Base-by-base conservation (phyloP, 2,113 vertebrate species). In the Mastomys natalensis region DNA sequence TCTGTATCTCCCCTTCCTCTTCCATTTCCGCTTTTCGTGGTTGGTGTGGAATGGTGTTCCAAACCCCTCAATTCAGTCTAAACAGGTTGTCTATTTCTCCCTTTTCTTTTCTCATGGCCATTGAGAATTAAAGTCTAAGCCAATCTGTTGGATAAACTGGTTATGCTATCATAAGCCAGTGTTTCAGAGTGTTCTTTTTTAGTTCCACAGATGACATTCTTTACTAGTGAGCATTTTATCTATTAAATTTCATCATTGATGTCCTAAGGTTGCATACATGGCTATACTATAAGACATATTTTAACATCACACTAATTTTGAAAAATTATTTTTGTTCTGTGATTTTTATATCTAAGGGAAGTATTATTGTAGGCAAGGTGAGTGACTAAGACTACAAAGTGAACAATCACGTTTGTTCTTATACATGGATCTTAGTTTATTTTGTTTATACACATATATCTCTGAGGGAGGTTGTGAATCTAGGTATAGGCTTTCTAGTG, bases 261-360 rank as follows among this genome's bases (percentile, higher is more conserved):
- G 60, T 58, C 7, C 70, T 81, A 81, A 81, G 89, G 8, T 78
- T 77, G 60, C 15, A 87, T 81, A 43, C 90, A 4, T 43, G 0
- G 80, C 37, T 88, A 81, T 88, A 80, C 64, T 95, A 62, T 86
- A 66, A 16, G 80, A 48, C 48, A 84, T 90, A 62, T 81, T 78
- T 91, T 78, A 88, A 77, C 17, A n/a, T 93, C 31, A 90, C 62
- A 93, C 70, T 92, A 86, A 78, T 91, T 93, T 94, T 91, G 10
- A 58, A 11, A 43, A 82, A 90, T 74, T 5, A 8, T 74, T 72
- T 77, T 73, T 78, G 26, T 80, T 91, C 26, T 89, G 7, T 84
- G 90, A 62, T 78, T 92, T n/a, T 4, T 37, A n/a, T 86, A 9
- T 24, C 17, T 88, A 73, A 81, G 58, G n/a, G 86, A 64, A 64